Evolutionary conservation across 2,797 vertebrate species (phyloP).

Genomic region (Gymnothorax reevesii): DNA sequence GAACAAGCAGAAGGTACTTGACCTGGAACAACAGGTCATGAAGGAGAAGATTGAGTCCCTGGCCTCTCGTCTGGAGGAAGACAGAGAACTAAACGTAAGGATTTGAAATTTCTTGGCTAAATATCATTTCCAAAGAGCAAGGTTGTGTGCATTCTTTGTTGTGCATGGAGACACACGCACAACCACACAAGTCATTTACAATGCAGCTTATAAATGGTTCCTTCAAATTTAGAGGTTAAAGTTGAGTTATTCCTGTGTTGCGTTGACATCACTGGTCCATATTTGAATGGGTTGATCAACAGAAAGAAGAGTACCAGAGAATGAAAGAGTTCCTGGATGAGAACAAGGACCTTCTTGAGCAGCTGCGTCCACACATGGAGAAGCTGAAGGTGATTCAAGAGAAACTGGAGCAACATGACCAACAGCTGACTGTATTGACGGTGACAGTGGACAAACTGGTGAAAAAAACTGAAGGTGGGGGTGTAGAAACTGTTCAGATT

Average conservation of each 20-base stretch:
- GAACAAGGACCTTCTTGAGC: slow-evolving; percentile 56
- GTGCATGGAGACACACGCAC: not conserved
- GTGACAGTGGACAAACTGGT: slow-evolving; percentile 49
- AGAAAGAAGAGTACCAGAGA: slow-evolving; percentile 41
- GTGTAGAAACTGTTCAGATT: not conserved
- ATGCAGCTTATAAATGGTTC: not conserved
- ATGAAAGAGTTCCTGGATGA: slow-evolving; percentile 51
- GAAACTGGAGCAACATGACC: slow-evolving; percentile 49
- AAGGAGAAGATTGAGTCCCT: slow-evolving; percentile 56
- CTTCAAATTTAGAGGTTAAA: not conserved
- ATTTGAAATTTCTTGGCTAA: no score
- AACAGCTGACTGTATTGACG: slow-evolving; percentile 41
- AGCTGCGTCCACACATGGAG: slow-evolving; percentile 45
- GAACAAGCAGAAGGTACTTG: slow-evolving; percentile 30
- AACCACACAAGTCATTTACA: slow-evolving; percentile 3
- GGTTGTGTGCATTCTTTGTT: not conserved
- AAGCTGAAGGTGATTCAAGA: slow-evolving; percentile 47
- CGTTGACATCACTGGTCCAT: not conserved
- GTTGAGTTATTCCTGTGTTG: not conserved
- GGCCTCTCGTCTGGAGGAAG: slow-evolving; percentile 35
- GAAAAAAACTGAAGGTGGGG: slow-evolving; percentile 40
- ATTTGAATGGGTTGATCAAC: slow-evolving; percentile 12
- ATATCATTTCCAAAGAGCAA: not conserved
- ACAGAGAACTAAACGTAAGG: slow-evolving; percentile 43
- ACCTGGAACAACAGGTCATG: slow-evolving; percentile 49